These are phyloP conservation scores for Morpho helenor DNA, from an alignment of 2,888 invertebrate genomes.

Conservation along the genomic window DNA sequence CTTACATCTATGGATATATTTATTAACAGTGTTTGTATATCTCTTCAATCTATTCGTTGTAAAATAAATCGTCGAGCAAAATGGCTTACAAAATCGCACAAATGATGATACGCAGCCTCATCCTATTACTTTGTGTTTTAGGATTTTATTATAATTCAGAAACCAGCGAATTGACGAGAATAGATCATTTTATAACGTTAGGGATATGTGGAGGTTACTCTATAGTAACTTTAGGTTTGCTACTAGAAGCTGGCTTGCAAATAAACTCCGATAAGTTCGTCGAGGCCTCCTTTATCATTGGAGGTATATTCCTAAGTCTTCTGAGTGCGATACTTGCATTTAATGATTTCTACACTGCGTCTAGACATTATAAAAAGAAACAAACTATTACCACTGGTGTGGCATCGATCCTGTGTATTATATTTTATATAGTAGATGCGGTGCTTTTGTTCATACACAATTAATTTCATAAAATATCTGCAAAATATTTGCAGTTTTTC, in stretches of 20 bases:
- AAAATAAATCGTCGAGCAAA: not conserved
- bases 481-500: too few species aligned
- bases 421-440: slow-evolving; percentile 40
- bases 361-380: slow-evolving; percentile 10
- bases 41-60: too few species aligned
- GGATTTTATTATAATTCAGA: slow-evolving; percentile 46
- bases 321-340: slow-evolving; percentile 36
- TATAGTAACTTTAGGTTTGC: slow-evolving; percentile 43
- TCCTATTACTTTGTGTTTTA: slow-evolving; percentile 38
- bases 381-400: slow-evolving; percentile 41
- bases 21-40: too few species aligned
- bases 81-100: slow-evolving; percentile 42
- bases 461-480: not conserved
- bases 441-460: slow-evolving; percentile 22
- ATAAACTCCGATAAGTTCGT: slow-evolving; percentile 34
- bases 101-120: slow-evolving; percentile 44
- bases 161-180: slow-evolving; percentile 29
- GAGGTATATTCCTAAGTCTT: slow-evolving; percentile 36
- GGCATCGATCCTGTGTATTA: slow-evolving; percentile 34
- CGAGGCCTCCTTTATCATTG: slow-evolving; percentile 34
- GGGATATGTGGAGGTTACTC: slow-evolving; percentile 47
- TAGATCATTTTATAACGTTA: slow-evolving; percentile 40
- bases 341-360: slow-evolving; percentile 31
- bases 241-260: slow-evolving; percentile 45
- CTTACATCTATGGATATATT: too few species aligned